A percentile compares a stretch with the other conserved stretches of the same genome.
Conservation (phyloP, 2,113 vertebrate genomes). For the Zonotrichia leucophrys region DNA sequence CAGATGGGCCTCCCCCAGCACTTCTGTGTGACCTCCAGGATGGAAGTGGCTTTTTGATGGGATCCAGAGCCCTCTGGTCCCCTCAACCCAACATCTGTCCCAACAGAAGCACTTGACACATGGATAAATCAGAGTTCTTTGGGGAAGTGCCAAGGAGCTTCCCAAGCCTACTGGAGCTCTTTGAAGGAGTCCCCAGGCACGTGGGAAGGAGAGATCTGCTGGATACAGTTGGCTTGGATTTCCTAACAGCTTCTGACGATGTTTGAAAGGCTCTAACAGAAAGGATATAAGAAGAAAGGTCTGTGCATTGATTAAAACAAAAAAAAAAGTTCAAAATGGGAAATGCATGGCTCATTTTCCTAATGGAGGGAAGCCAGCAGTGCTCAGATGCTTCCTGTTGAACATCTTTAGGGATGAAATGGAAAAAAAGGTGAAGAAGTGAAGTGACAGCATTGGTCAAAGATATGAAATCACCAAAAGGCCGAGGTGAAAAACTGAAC, state of each 20-base stretch:
- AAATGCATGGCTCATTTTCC: not conserved
- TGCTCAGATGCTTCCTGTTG: not conserved
- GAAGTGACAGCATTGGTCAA: not conserved
- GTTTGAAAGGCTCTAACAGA: not conserved
- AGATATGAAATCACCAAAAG: not conserved
- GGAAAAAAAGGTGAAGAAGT: not conserved
- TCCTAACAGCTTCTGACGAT: not conserved
- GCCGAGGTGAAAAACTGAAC: not conserved
- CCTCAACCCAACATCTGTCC: conserved; percentile 40
- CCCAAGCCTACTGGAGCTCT: conserved; percentile 27
- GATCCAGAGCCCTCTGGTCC: not conserved
- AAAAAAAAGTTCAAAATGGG: not conserved
- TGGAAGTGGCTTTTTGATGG: conserved; percentile 37
- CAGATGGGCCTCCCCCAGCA: not conserved
- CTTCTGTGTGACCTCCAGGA: not conserved
- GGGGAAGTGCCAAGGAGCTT: conserved; percentile 34
- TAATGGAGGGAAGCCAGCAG: not conserved
- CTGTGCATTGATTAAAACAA: not conserved
- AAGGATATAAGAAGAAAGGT: not conserved
- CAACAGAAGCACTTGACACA: conserved; percentile 15
- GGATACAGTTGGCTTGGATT: not conserved
- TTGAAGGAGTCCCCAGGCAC: conserved; percentile 15
- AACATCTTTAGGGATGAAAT: not conserved
- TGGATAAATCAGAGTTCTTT: not conserved
- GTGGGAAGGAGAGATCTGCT: not conserved